Evolutionary conservation across 1,140 invertebrate genomes (phyloP), one percentile per base, ranked within the genome.

Genomic region (Plutomurus gul): DNA sequence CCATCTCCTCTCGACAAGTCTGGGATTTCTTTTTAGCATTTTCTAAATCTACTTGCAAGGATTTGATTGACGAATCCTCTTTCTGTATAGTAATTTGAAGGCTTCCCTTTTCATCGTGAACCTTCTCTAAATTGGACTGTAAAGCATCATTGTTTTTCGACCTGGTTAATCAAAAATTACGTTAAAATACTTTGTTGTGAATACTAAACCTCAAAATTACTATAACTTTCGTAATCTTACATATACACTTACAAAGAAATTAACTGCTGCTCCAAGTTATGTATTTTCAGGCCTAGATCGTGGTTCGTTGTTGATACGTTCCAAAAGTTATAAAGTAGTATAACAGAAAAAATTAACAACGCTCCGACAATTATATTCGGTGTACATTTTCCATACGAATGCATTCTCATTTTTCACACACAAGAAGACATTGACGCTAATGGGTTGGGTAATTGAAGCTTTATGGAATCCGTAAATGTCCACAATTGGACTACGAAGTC

Each of bases 391-490:
- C 83, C 80, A 60, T 77, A 78, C 10, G 80, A 80, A 65, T 82
- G 81, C 83, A 84, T 84, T 78, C 83, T 84, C 83, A 84, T 84
- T 76, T 75, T 82, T 75, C 20, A 60, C 16, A n/a, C n/a, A n/a
- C n/a, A n/a, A n/a, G n/a, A 25, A 60, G 39, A 60, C 47, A 76
- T 76, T 39, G 49, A 60, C 73, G 30, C 43, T n/a, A 13, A 37
- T n/a, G n/a, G n/a, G n/a, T n/a, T n/a, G n/a, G n/a, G n/a, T n/a
- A n/a, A n/a, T n/a, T n/a, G n/a, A n/a, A n/a, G n/a, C n/a, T n/a
- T n/a, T n/a, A n/a, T n/a, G n/a, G n/a, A n/a, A n/a, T n/a, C n/a
- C n/a, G n/a, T n/a, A n/a, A n/a, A n/a, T n/a, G n/a, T n/a, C n/a
- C n/a, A n/a, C n/a, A n/a, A n/a, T n/a, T n/a, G n/a, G n/a, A n/a